Evolutionary conservation across 2,888 invertebrate species (phyloP).

Genomic region (Nasonovia ribisnigri): DNA sequence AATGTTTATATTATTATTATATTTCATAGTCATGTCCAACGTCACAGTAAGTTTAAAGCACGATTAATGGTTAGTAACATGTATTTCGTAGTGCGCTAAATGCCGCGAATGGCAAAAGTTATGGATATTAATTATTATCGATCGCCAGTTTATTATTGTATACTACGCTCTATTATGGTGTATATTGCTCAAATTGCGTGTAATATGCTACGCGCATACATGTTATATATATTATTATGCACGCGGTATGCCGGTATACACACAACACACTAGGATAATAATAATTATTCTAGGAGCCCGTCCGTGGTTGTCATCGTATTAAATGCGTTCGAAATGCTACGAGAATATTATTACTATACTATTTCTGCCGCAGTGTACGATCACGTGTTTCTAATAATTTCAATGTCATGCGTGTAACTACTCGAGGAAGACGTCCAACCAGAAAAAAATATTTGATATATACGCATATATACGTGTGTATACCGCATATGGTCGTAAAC

Average conservation of each 20-base stretch:
- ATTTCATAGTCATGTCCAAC: background rate
- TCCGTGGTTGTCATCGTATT: background rate
- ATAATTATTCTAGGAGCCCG: background rate
- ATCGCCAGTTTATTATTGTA: background rate
- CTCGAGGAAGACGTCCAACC: background rate
- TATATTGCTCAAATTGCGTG: background rate
- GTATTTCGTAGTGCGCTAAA: background rate
- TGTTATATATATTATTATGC: no score
- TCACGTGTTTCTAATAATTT: slow-evolving; percentile 38
- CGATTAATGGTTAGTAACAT: background rate
- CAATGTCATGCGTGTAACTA: background rate
- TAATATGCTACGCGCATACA: background rate
- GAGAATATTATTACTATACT: background rate
- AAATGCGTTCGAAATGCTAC: background rate
- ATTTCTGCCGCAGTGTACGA: background rate
- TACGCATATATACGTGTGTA: background rate
- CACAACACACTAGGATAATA: background rate
- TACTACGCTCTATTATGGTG: background rate
- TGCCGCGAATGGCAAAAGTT: background rate
- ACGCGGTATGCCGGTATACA: background rate
- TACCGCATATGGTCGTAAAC: slow-evolving; percentile 28
- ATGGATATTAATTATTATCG: background rate
- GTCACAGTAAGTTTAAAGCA: background rate
- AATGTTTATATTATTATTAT: background rate
- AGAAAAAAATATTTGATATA: slow-evolving; percentile 4